phyloP scores from a whole-genome alignment of 2,888 invertebrate species.

The Melipona bicolor region DNA sequence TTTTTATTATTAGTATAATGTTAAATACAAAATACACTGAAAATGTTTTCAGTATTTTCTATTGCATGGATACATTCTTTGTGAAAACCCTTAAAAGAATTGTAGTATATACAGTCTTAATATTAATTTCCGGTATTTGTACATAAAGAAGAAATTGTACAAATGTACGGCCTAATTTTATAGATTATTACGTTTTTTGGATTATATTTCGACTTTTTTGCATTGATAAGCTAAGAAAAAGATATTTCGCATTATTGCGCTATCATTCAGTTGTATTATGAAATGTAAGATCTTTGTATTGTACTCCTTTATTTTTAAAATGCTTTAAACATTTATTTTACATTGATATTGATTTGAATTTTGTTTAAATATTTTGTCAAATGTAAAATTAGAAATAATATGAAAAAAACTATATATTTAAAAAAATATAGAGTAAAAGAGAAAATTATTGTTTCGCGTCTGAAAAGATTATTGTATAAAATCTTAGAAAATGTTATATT shows the following conservation, averaged over 20 bases:
- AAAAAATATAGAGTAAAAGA: slow-evolving; percentile 28
- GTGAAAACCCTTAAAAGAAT: slow-evolving; percentile 61
- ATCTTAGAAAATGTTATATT: slow-evolving; percentile 27
- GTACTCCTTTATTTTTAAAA: slow-evolving; percentile 24
- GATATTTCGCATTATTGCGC: slow-evolving; percentile 17
- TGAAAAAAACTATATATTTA: slow-evolving; percentile 28
- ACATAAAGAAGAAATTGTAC: slow-evolving; percentile 62
- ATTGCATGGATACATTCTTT: slow-evolving; percentile 56
- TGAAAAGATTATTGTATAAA: slow-evolving; percentile 36
- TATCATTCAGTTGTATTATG: slow-evolving; percentile 16
- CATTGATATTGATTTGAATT: slow-evolving; percentile 30
- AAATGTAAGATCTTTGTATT: slow-evolving; percentile 29
- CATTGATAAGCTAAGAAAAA: slow-evolving; percentile 5
- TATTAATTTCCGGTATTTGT: slow-evolving; percentile 68
- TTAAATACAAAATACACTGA: slow-evolving; percentile 29
- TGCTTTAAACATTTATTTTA: slow-evolving; percentile 30
- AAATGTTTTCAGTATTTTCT: slow-evolving; percentile 36
- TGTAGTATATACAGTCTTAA: slow-evolving; percentile 58
- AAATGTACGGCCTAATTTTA: slow-evolving; percentile 60
- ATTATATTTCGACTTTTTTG: slow-evolving; percentile 31
- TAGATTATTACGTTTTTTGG: slow-evolving; percentile 26
- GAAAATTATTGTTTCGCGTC: slow-evolving; percentile 40
- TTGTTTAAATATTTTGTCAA: slow-evolving; percentile 1
- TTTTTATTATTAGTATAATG: slow-evolving; percentile 32
- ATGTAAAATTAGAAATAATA: slow-evolving; percentile 14